Conservation (phyloP, 1,140 invertebrate species). For the Andricus grossulariae region DNA sequence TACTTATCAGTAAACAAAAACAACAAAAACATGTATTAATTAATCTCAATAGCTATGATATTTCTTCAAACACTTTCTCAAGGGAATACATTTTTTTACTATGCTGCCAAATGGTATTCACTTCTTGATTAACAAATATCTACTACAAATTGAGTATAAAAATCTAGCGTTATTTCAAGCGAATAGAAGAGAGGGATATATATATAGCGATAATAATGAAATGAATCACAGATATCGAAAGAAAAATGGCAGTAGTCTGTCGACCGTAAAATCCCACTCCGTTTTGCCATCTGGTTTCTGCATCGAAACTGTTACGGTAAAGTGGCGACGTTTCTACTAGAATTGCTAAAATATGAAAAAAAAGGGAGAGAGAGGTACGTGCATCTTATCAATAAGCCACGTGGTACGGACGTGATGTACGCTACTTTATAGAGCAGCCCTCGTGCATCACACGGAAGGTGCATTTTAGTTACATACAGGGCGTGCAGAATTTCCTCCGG, state of each 20-base stretch:
- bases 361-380: background rate
- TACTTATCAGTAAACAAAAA: no score
- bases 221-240: background rate
- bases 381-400: constrained; percentile 23
- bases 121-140: no score
- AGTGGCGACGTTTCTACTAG: background rate
- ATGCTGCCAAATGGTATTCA: no score
- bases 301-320: background rate
- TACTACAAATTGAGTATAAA: no score
- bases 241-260: background rate
- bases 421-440: background rate
- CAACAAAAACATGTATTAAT: no score
- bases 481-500: constrained; percentile 1
- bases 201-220: background rate
- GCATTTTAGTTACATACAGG: constrained; percentile 17
- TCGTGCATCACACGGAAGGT: constrained; percentile 12
- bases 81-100: no score
- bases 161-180: no score
- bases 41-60: no score
- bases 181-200: no score
- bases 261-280: background rate
- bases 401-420: constrained; percentile 8
- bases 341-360: background rate
- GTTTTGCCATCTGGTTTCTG: background rate
- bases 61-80: no score